Percentiles rank a stretch among this genome's conserved stretches.
Conservation (phyloP, 2,113 vertebrate genomes). For the Sclerurus mexicanus region DNA sequence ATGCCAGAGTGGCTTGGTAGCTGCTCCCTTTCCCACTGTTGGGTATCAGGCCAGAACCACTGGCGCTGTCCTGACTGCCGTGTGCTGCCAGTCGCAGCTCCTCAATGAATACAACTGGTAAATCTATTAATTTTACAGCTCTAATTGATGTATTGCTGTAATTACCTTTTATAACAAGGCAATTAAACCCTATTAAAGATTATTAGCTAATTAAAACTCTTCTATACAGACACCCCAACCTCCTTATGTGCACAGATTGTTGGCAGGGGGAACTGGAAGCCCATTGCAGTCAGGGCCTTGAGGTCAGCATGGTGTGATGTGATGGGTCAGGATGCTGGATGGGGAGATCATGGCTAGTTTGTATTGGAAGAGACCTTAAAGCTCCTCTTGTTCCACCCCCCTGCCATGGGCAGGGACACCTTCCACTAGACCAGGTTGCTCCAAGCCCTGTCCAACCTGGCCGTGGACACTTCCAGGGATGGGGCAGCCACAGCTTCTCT, state of each 20-base stretch:
- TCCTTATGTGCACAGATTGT: not conserved
- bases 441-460: accelerated
- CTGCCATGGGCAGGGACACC: not conserved
- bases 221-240: not conserved
- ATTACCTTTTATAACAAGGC: conserved; percentile 63
- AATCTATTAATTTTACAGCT: conserved; percentile 59
- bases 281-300: not conserved
- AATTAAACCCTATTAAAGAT: conserved; percentile 57
- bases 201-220: conserved; percentile 55
- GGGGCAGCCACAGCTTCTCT: not conserved
- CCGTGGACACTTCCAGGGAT: too few relatives aligned
- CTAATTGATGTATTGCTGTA: conserved; percentile 58
- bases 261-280: not conserved
- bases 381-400: not conserved
- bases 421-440: not conserved
- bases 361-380: not conserved
- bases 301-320: not conserved
- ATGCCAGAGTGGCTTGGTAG: accelerated
- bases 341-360: not conserved
- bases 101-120: conserved; percentile 20
- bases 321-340: not conserved
- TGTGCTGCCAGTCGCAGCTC: not conserved
- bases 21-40: not conserved
- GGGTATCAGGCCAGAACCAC: not conserved
- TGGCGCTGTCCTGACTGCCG: not conserved